phyloP scores from a whole-genome alignment of 1,140 invertebrate genomes.

The Aporrectodea caliginosa region DNA sequence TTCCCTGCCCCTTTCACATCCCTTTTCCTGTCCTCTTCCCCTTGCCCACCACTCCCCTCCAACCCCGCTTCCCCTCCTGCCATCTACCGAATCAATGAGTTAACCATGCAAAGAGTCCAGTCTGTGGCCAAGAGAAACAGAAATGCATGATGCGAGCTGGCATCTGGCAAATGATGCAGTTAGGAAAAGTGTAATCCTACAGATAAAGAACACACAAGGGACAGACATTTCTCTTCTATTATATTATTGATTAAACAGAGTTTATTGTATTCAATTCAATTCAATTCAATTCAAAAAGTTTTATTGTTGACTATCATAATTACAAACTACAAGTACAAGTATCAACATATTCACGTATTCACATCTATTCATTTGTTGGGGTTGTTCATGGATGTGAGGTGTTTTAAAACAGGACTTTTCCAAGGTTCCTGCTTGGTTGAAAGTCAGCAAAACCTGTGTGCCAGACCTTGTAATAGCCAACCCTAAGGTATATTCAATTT shows the following conservation, averaged over 20 bases:
- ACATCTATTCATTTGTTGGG: background rate
- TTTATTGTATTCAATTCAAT: background rate
- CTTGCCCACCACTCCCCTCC: no score
- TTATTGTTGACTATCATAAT: no score
- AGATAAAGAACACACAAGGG: background rate
- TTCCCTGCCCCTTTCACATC: no score
- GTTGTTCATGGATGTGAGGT: background rate
- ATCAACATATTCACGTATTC: background rate
- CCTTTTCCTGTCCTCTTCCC: no score
- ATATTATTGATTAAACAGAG: background rate
- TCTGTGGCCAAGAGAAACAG: no score
- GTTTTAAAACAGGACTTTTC: conserved; percentile 57
- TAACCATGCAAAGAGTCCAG: no score
- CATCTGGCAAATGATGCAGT: no score
- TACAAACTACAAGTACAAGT: background rate
- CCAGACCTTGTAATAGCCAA: conserved; percentile 82
- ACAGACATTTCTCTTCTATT: background rate
- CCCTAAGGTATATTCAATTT: conserved; percentile 62
- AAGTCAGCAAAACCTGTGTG: conserved; percentile 73
- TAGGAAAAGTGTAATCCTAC: no score
- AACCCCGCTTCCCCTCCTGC: no score
- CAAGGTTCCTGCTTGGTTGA: conserved; percentile 74
- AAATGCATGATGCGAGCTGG: no score
- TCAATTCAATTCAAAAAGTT: background rate
- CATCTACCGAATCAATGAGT: no score